Evolutionary conservation across 2,888 invertebrate genomes (phyloP).

Genomic region (Autographa gamma): DNA sequence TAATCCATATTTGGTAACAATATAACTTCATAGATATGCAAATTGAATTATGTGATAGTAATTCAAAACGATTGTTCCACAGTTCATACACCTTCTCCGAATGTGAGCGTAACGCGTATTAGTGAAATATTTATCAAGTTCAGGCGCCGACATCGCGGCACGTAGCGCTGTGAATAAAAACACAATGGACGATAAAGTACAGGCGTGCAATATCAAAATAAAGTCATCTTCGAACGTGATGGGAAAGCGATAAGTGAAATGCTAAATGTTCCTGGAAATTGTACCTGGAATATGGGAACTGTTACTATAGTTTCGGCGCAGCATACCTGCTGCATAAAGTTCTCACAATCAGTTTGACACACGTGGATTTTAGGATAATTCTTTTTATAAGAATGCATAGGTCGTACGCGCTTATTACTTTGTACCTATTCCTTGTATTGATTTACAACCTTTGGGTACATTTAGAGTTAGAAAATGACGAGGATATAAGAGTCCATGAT

Average conservation of each 20-base stretch:
- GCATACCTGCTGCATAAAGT: slow-evolving; percentile 52
- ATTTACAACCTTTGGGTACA: slow-evolving; percentile 15
- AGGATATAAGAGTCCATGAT: slow-evolving; percentile 57
- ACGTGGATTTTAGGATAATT: slow-evolving; percentile 23
- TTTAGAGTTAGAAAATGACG: slow-evolving; percentile 27
- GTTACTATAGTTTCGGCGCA: slow-evolving; percentile 31
- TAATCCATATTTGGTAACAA: not conserved
- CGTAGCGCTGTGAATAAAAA: slow-evolving; percentile 73
- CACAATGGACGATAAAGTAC: slow-evolving; percentile 82
- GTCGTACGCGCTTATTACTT: not conserved
- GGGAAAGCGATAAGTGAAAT: slow-evolving; percentile 68
- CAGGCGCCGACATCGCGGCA: slow-evolving; percentile 69
- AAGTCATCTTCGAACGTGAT: slow-evolving; percentile 83
- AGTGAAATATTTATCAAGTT: slow-evolving; percentile 65
- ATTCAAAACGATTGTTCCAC: slow-evolving; percentile 59
- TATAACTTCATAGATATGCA: not conserved
- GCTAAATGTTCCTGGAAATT: slow-evolving; percentile 74
- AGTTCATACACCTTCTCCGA: slow-evolving; percentile 60
- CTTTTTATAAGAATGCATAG: not conserved
- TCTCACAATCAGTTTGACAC: slow-evolving; percentile 47
- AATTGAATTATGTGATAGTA: slow-evolving; percentile 43
- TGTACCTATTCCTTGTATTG: not conserved
- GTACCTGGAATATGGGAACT: slow-evolving; percentile 63
- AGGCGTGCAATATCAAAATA: slow-evolving; percentile 84
- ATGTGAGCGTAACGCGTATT: slow-evolving; percentile 58